phyloP scores from a whole-genome alignment of 2,797 vertebrate genomes.

The Liparis tanakae region DNA sequence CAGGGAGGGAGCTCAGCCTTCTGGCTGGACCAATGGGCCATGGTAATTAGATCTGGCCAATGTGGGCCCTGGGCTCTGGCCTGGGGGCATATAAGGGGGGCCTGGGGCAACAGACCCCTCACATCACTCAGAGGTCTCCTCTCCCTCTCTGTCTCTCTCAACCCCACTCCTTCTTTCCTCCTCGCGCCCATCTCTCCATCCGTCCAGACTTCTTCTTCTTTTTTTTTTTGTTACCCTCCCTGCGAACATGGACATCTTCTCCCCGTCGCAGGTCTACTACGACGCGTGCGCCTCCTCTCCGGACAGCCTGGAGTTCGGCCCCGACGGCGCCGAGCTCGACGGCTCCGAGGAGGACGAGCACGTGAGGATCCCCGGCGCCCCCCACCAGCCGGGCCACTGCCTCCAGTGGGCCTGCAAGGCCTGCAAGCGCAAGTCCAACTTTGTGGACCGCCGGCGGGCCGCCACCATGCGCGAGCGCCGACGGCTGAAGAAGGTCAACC shows the following conservation, averaged over 20 bases:
- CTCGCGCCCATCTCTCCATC: slow-evolving; percentile 39
- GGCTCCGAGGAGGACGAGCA: slow-evolving; percentile 93
- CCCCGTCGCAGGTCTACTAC: slow-evolving; percentile 91
- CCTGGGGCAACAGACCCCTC: slow-evolving; percentile 79
- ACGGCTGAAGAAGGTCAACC: slow-evolving; percentile 97
- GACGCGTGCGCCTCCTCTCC: slow-evolving; percentile 91
- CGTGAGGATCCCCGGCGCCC: slow-evolving; percentile 87
- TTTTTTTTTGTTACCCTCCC: background rate
- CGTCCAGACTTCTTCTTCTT: slow-evolving; percentile 13
- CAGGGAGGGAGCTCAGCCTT: slow-evolving; percentile 80
- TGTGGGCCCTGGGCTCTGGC: slow-evolving; percentile 85
- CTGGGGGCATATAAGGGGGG: slow-evolving; percentile 89
- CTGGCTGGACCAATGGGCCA: slow-evolving; percentile 83
- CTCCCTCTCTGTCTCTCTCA: slow-evolving; percentile 43
- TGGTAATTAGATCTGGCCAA: slow-evolving; percentile 91
- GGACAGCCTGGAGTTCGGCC: slow-evolving; percentile 86
- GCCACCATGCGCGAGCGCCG: slow-evolving; percentile 98
- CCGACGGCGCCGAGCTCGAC: slow-evolving; percentile 78
- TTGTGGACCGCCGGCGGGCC: slow-evolving; percentile 91
- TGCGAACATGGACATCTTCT: slow-evolving; percentile 89
- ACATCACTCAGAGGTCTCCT: slow-evolving; percentile 83
- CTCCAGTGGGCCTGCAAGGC: slow-evolving; percentile 99
- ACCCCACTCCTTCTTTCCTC: slow-evolving; percentile 50
- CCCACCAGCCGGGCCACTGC: slow-evolving; percentile 93
- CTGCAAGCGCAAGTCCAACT: slow-evolving; percentile 95